These are phyloP conservation scores for Solenopsis fugax DNA, from an alignment of 1,140 invertebrate species.

Conservation along the genomic window DNA sequence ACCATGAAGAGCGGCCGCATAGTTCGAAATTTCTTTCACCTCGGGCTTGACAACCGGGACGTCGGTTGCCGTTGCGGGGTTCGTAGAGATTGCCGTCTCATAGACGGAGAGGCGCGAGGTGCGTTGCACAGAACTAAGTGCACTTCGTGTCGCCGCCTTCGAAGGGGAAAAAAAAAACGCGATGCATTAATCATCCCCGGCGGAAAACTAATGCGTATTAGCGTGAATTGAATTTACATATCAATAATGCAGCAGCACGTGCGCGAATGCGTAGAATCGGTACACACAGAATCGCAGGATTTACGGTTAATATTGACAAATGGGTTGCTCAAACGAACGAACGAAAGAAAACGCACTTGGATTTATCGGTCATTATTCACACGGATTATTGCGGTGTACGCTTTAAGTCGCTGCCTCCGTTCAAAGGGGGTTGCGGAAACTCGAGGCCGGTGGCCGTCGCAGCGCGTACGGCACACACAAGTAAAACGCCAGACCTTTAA, in stretches of 20 bases:
- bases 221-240: constrained; percentile 70
- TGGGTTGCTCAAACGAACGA: constrained; percentile 24
- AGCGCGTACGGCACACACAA: not conserved
- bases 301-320: constrained; percentile 72
- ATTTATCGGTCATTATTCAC: constrained; percentile 65
- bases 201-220: constrained; percentile 74
- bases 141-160: not conserved
- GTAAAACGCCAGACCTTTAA: constrained; percentile 39
- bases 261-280: constrained; percentile 60
- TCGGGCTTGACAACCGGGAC: constrained; percentile 64
- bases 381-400: constrained; percentile 51
- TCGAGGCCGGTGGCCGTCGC: constrained; percentile 20
- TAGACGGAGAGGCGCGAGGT: constrained; percentile 5
- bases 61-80: constrained; percentile 52
- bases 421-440: constrained; percentile 25
- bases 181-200: constrained; percentile 66
- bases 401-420: constrained; percentile 36
- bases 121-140: constrained; percentile 44
- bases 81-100: constrained; percentile 71
- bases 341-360: constrained; percentile 49
- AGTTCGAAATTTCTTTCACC: constrained; percentile 72
- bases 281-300: constrained; percentile 46
- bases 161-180: constrained; percentile 32
- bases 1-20: constrained; percentile 69
- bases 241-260: constrained; percentile 62